phyloP scores from a whole-genome alignment of 2,888 invertebrate genomes.

The Standfussiana lucernea region DNA sequence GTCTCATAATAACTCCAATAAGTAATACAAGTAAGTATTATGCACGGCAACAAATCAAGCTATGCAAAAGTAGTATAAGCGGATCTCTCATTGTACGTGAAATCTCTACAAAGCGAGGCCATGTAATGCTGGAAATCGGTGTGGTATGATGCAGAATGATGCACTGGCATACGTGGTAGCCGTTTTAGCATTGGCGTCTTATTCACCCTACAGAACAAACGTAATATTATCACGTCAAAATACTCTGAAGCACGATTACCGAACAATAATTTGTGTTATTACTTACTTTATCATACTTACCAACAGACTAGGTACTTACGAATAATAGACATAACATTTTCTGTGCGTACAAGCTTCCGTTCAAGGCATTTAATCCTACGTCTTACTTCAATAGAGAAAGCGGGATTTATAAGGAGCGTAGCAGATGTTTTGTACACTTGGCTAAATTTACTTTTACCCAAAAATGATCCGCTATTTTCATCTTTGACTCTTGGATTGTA shows the following conservation, averaged over 20 bases:
- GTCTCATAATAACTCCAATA: no score
- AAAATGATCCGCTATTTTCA: slow-evolving; percentile 26
- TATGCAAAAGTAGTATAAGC: no score
- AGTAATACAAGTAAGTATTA: no score
- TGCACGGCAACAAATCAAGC: no score
- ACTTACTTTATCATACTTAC: slow-evolving; percentile 9
- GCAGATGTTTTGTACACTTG: slow-evolving; percentile 69
- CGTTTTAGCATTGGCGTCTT: no score
- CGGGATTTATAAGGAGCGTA: slow-evolving; percentile 67
- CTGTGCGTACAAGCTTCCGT: slow-evolving; percentile 48
- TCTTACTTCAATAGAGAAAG: slow-evolving; percentile 68
- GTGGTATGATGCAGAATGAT: no score
- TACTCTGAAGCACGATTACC: slow-evolving; percentile 8
- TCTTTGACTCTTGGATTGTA: slow-evolving; percentile 14
- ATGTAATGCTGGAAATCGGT: no score
- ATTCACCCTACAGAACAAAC: no score
- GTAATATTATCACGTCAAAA: neutral
- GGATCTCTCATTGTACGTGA: no score
- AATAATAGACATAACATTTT: slow-evolving; percentile 39
- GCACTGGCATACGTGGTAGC: no score
- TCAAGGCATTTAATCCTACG: slow-evolving; percentile 65
- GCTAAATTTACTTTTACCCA: slow-evolving; percentile 59
- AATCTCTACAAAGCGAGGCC: no score
- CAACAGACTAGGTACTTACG: slow-evolving; percentile 12
- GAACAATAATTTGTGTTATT: slow-evolving; percentile 10